These are phyloP conservation scores for Sisyra nigra DNA, from an alignment of 2,888 invertebrate species.

Conservation along the genomic window DNA sequence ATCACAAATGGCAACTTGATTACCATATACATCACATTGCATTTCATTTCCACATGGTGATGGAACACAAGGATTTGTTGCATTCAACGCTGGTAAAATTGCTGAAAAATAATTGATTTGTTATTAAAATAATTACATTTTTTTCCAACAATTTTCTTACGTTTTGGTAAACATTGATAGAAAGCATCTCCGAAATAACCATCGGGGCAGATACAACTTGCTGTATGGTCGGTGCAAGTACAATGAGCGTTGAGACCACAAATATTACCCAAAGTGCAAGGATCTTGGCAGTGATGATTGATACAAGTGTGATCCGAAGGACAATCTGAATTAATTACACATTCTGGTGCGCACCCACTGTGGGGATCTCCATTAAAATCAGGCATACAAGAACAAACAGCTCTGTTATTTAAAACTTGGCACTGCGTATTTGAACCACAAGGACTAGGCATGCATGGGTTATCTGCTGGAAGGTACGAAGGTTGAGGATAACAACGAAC, in stretches of 20 bases:
- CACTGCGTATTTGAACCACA: constrained; percentile 71
- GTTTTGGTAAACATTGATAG: constrained; percentile 47
- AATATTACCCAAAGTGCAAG: constrained; percentile 48
- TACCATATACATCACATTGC: constrained; percentile 52
- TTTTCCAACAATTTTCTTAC: constrained; percentile 21
- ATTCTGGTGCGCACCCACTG: constrained; percentile 60
- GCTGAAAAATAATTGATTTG: constrained; percentile 14
- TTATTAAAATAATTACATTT: background rate
- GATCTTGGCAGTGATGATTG: constrained; percentile 56
- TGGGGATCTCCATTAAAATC: constrained; percentile 68
- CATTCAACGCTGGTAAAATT: constrained; percentile 34
- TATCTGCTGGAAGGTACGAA: constrained; percentile 33
- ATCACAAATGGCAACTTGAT: constrained; percentile 64
- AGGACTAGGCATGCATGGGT: constrained; percentile 56
- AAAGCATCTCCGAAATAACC: constrained; percentile 70
- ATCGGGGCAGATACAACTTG: constrained; percentile 62
- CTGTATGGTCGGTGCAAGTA: constrained; percentile 62
- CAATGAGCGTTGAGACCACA: constrained; percentile 74
- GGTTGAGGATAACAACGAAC: constrained; percentile 48
- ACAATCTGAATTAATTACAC: constrained; percentile 72
- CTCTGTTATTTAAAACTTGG: constrained; percentile 47
- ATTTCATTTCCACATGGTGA: constrained; percentile 58
- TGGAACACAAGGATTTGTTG: constrained; percentile 53
- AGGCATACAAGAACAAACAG: constrained; percentile 60
- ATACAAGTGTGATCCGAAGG: constrained; percentile 55